These are phyloP conservation scores for Drosophila borborema DNA, from an alignment of 2,888 invertebrate genomes.

Conservation along the genomic window DNA sequence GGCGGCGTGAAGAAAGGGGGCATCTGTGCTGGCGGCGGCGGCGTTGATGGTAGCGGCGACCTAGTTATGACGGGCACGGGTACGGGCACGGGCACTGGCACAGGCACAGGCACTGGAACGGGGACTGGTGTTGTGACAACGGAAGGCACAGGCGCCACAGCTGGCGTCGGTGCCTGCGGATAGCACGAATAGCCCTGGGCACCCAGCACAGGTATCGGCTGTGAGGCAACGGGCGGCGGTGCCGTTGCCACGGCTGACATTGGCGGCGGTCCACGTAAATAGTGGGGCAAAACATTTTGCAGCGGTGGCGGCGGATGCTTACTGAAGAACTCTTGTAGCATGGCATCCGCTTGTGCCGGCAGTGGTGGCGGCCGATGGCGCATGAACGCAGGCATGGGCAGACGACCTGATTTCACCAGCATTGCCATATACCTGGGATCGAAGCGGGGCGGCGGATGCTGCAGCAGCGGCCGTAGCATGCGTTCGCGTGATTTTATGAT, in stretches of 20 bases:
- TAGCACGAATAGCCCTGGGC: constrained; percentile 62
- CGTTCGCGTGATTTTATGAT: constrained; percentile 81
- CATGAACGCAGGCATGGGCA: constrained; percentile 53
- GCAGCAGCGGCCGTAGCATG: constrained; percentile 66
- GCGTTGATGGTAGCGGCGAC: constrained; percentile 22
- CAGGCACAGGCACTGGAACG: constrained; percentile 41
- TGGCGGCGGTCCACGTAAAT: constrained; percentile 79
- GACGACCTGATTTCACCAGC: constrained; percentile 51
- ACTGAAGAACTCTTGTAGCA: constrained; percentile 66
- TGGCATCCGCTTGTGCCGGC: constrained; percentile 53
- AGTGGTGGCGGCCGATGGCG: constrained; percentile 69
- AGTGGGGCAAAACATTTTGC: constrained; percentile 58
- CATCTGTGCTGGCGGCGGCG: constrained; percentile 30
- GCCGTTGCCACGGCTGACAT: constrained; percentile 38
- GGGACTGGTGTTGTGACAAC: constrained; percentile 8
- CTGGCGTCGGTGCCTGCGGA: constrained; percentile 19
- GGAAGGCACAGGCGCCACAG: constrained; percentile 25
- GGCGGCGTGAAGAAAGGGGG: constrained; percentile 59
- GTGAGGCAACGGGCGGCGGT: constrained; percentile 25
- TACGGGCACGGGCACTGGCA: constrained; percentile 12
- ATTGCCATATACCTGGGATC: constrained; percentile 78
- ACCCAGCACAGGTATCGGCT: constrained; percentile 69
- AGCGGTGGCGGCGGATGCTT: constrained; percentile 58
- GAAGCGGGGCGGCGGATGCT: constrained; percentile 73
- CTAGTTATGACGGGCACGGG: constrained; percentile 21